These are phyloP conservation scores for Phyllotreta cruciferae DNA, from an alignment of 2,888 invertebrate species.

Conservation along the genomic window DNA sequence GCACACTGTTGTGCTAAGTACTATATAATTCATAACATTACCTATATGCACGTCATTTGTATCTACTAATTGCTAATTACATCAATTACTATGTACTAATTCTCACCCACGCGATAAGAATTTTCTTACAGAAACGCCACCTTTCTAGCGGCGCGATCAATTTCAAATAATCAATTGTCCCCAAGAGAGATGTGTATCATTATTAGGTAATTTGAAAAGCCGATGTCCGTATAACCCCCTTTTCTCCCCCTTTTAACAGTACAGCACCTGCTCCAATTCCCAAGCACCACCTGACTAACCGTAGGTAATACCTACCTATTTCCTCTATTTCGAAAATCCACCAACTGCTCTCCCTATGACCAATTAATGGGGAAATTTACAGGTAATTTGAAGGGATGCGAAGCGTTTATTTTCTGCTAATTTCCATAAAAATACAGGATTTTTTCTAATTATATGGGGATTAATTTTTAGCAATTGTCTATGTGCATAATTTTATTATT, in stretches of 20 bases:
- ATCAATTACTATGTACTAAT: constrained; percentile 1
- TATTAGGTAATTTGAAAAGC: constrained; percentile 35
- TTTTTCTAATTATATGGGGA: constrained; percentile 9
- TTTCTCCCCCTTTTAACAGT: constrained; percentile 25
- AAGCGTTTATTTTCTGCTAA: background rate
- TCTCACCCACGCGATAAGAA: background rate
- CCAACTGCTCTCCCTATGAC: constrained; percentile 18
- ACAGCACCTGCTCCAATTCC: constrained; percentile 44
- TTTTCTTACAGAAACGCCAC: background rate
- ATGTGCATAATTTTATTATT: too few species aligned
- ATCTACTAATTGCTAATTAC: background rate
- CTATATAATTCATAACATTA: too few species aligned
- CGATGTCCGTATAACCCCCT: constrained; percentile 27
- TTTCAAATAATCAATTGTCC: constrained; percentile 30
- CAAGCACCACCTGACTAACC: constrained; percentile 40
- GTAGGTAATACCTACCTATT: background rate
- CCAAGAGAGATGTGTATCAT: constrained; percentile 29
- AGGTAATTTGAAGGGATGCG: too few species aligned
- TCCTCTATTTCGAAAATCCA: constrained; percentile 15
- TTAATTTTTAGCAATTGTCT: too few species aligned
- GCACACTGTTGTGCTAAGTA: constrained; percentile 1
- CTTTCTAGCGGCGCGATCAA: constrained; percentile 16
- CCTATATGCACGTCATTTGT: too few species aligned
- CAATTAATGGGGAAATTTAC: constrained; percentile 1
- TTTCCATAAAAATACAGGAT: too few species aligned